Evolutionary conservation across 2,888 invertebrate genomes (phyloP), one percentile per base, ranked within the genome.

Genomic region (Linnaemya tessellans): DNA sequence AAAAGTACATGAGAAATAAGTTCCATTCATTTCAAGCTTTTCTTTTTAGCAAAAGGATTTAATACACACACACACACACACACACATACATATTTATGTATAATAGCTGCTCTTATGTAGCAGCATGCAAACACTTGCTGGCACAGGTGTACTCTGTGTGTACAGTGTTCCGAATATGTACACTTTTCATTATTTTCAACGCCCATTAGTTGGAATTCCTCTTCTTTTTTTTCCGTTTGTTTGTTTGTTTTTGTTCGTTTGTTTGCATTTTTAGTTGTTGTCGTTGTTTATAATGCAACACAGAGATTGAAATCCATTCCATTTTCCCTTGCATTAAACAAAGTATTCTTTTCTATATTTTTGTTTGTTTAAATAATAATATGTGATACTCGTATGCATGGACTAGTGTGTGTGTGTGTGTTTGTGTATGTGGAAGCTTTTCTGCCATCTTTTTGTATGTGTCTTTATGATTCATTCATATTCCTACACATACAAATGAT

Each of bases 311-410:
- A 82, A 79, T 80, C 75, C 79, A 85, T 82, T 85, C 82, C 82
- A 85, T 82, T 85, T 85, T 84, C 62, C 60, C 79, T 85, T 82
- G 71, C 85, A 85, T 85, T 85, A 82, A 75, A 82, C 82, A 82
- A 82, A 85, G 65, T 80, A 74, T 74, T 79, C 60, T 80, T 70
- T 79, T 80, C 67, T 60, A 43, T 30, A 25, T 49, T 67, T 73
- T 73, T 73, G 56, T 80, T 71, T 71, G 64, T 65, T n/a, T 46
- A 56, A 65, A 75, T 65, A 65, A 43, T 30, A 30, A 30, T 30
- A 30, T 30, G 5, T 30, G 30, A 30, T 30, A 30, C n/a, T n/a
- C 30, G 30, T 30, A 30, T 30, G 30, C 30, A 30, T 30, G 30
- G 62, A 11, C 5, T 30, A n/a, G 10, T 18, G 20, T 22, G 5